Conservation (phyloP, 2,113 vertebrate genomes). For the Hyperopisus bebe region DNA sequence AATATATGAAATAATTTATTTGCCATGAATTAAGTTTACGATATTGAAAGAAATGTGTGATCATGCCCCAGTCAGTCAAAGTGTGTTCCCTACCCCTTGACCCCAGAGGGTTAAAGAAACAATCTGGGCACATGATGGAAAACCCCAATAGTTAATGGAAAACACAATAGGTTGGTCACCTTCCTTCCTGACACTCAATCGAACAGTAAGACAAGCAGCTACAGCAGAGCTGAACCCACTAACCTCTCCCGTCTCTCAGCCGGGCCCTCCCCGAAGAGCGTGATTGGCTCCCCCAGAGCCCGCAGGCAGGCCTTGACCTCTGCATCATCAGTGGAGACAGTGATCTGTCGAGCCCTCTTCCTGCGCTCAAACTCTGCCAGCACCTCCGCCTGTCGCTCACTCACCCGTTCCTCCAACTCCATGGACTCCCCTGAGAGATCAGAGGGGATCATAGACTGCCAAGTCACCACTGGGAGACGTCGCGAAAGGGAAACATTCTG, state of each 20-base stretch:
- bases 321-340: slow-evolving; percentile 86
- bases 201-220: neutral
- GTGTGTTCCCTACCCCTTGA: too few relatives aligned
- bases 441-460: neutral
- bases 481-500: neutral
- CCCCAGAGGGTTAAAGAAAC: neutral
- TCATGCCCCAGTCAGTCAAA: too few relatives aligned
- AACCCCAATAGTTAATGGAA: neutral
- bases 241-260: slow-evolving; percentile 91
- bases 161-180: neutral
- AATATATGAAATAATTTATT: too few relatives aligned
- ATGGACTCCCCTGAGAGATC: slow-evolving; percentile 73
- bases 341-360: slow-evolving; percentile 87
- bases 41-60: too few relatives aligned
- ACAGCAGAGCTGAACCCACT: neutral
- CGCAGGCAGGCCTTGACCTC: slow-evolving; percentile 92
- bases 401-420: slow-evolving; percentile 89
- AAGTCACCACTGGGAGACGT: neutral
- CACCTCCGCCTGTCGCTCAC: slow-evolving; percentile 84
- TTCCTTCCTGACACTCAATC: neutral
- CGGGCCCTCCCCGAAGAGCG: slow-evolving; percentile 88
- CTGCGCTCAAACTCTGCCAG: slow-evolving; percentile 90
- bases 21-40: too few relatives aligned
- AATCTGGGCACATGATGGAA: neutral
- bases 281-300: slow-evolving; percentile 87